Percentiles rank a stretch among this genome's conserved stretches.
Conservation (phyloP, 2,888 invertebrate genomes). For the Proisotoma minuta region DNA sequence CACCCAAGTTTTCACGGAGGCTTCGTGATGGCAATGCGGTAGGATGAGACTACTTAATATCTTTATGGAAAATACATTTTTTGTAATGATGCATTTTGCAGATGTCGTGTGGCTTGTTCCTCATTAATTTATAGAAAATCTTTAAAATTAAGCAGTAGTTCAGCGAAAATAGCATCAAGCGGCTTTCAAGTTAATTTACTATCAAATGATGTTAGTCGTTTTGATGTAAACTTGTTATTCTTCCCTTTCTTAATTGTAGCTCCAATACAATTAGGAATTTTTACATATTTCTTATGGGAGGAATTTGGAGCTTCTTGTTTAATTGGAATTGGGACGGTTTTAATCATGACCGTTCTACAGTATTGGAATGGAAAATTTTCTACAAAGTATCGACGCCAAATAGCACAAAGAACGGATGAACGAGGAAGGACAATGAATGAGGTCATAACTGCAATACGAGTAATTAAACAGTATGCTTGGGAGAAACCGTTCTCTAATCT, state of each 20-base stretch:
- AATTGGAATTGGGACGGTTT: constrained; percentile 51
- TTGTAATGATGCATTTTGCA: too few relatives aligned
- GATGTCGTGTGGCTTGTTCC: constrained; percentile 73
- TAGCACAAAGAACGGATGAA: constrained; percentile 50
- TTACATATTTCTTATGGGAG: constrained; percentile 4
- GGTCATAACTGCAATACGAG: constrained; percentile 58
- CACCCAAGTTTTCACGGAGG: constrained; percentile 81
- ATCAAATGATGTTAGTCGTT: constrained; percentile 67
- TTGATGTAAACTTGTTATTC: not conserved
- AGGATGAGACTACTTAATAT: too few relatives aligned
- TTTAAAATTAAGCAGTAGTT: constrained; percentile 64
- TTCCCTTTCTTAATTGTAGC: not conserved
- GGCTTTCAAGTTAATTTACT: constrained; percentile 88
- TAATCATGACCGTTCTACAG: constrained; percentile 81
- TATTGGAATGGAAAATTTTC: constrained; percentile 54
- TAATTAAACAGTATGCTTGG: constrained; percentile 64
- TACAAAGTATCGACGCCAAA: constrained; percentile 60
- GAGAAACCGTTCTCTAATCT: constrained; percentile 57
- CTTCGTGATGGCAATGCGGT: too few relatives aligned
- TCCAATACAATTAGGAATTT: constrained; percentile 10
- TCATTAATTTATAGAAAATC: constrained; percentile 80
- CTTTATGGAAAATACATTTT: too few relatives aligned
- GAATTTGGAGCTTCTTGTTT: constrained; percentile 7
- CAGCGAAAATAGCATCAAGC: constrained; percentile 79
- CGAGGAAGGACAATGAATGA: constrained; percentile 58